These are phyloP conservation scores for Steinernema carpocapsae DNA, from an alignment of 2,888 invertebrate genomes.

Conservation along the genomic window DNA sequence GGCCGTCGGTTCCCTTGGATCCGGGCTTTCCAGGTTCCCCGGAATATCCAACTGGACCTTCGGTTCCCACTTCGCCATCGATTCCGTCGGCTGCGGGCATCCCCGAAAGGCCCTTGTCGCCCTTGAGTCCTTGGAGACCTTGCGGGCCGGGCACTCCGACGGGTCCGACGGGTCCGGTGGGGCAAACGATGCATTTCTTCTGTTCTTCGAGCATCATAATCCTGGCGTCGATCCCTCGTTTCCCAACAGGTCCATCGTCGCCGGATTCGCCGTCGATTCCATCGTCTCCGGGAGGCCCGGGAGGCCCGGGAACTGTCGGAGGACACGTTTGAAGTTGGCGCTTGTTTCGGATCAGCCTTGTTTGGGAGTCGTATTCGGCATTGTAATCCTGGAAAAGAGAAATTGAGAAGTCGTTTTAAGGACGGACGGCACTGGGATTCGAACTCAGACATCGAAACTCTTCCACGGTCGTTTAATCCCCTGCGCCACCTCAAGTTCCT, in stretches of 20 bases:
- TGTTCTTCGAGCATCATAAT: slow-evolving; percentile 62
- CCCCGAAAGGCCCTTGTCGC: slow-evolving; percentile 51
- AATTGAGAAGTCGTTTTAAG: neutral
- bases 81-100: slow-evolving; percentile 51
- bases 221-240: slow-evolving; percentile 59
- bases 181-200: slow-evolving; percentile 60
- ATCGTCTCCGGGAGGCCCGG: slow-evolving; percentile 44
- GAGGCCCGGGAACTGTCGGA: slow-evolving; percentile 45
- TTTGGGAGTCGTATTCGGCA: slow-evolving; percentile 44
- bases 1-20: slow-evolving; percentile 36
- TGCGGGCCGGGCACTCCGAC: slow-evolving; percentile 48
- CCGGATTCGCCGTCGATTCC: slow-evolving; percentile 47
- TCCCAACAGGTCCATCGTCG: slow-evolving; percentile 46
- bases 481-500: too few relatives aligned
- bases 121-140: slow-evolving; percentile 45
- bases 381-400: slow-evolving; percentile 46
- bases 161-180: slow-evolving; percentile 47
- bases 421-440: too few relatives aligned
- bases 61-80: slow-evolving; percentile 51
- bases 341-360: slow-evolving; percentile 19
- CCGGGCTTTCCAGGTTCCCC: slow-evolving; percentile 47
- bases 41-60: slow-evolving; percentile 42
- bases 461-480: too few relatives aligned
- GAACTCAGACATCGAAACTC: too few relatives aligned
- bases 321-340: slow-evolving; percentile 46